Evolutionary conservation across 37 sponge, comb jelly and placozoan species (phyloP).

Genomic region (Halichondria panicea): DNA sequence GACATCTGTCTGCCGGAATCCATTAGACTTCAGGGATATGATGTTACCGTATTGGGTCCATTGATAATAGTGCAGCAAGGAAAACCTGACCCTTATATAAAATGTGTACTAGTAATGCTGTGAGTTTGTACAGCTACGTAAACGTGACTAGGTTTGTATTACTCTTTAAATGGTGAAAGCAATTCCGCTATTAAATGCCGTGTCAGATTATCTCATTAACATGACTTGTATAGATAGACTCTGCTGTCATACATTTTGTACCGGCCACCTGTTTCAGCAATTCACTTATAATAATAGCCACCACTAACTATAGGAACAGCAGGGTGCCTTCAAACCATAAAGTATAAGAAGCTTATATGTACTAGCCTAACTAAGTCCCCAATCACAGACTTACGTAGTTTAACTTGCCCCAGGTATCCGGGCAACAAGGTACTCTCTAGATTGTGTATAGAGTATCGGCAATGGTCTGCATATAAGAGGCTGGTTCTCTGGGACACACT

Average conservation of each 20-base stretch:
- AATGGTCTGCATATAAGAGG: constrained; percentile 33
- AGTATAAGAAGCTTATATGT: background rate
- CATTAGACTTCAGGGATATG: too few species aligned
- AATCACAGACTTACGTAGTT: too few species aligned
- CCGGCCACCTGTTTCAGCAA: background rate
- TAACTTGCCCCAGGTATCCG: constrained; percentile 49
- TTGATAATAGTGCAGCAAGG: too few species aligned
- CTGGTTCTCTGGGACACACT: constrained; percentile 10
- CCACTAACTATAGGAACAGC: background rate
- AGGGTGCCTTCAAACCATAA: background rate
- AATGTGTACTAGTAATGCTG: too few species aligned
- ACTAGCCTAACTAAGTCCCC: background rate
- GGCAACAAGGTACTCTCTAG: constrained; percentile 1
- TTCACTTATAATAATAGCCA: background rate
- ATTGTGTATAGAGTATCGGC: constrained; percentile 17
- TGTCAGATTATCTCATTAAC: too few species aligned
- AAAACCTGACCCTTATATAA: too few species aligned
- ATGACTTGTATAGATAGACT: background rate
- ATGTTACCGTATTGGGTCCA: too few species aligned
- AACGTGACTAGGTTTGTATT: too few species aligned
- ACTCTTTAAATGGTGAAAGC: too few species aligned
- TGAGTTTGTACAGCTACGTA: too few species aligned
- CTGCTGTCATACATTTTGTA: background rate
- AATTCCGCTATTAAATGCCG: too few species aligned
- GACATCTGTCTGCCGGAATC: too few species aligned